Evolutionary conservation across 1,140 invertebrate genomes (phyloP).

Genomic region (Conus ventricosus): DNA sequence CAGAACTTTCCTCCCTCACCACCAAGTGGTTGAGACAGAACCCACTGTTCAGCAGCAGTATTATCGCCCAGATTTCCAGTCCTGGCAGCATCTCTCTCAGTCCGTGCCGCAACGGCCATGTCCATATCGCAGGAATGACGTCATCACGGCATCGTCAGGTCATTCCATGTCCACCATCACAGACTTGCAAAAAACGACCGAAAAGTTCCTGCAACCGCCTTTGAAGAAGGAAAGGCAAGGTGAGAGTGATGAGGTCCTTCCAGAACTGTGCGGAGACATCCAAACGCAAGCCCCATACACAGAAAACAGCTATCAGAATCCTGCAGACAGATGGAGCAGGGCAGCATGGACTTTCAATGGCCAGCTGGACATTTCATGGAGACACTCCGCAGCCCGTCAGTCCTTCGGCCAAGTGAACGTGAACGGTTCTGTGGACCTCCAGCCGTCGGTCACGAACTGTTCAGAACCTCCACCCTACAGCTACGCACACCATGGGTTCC

Average conservation of each 20-base stretch:
- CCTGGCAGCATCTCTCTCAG: background rate
- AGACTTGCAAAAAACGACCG: slow-evolving; percentile 24
- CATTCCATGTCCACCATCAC: slow-evolving; percentile 3
- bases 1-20: background rate
- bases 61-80: background rate
- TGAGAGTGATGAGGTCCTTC: background rate
- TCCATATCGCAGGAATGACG: background rate
- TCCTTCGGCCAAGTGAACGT: background rate
- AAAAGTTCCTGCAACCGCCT: slow-evolving; percentile 28
- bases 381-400: background rate
- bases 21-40: background rate
- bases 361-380: background rate
- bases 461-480: background rate
- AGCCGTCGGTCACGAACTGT: background rate
- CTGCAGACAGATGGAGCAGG: background rate
- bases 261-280: background rate
- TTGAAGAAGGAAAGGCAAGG: slow-evolving; percentile 4
- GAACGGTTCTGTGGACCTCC: background rate
- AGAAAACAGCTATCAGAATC: background rate
- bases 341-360: slow-evolving; percentile 17
- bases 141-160: background rate
- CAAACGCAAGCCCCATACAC: background rate
- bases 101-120: background rate
- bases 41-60: background rate
- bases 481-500: background rate